phyloP scores from a whole-genome alignment of 2,797 vertebrate species.

The Gobio occitaniae region DNA sequence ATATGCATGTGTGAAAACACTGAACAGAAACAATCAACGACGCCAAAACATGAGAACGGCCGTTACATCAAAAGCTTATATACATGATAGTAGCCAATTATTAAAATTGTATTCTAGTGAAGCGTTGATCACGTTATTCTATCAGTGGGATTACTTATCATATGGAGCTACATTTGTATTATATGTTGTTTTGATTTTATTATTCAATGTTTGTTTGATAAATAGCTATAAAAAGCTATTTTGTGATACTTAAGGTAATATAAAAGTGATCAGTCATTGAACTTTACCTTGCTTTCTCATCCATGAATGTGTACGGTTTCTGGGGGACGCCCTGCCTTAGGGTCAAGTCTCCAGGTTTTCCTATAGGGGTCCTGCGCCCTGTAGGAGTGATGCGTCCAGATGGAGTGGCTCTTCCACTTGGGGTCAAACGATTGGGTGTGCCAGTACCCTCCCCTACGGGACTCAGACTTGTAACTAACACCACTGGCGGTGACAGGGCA shows the following conservation, averaged over 20 bases:
- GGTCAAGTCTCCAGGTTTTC: conserved; percentile 76
- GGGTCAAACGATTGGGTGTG: conserved; percentile 64
- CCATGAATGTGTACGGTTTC: conserved; percentile 98
- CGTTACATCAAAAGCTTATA: background rate
- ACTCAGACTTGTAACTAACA: conserved; percentile 81
- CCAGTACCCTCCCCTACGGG: conserved; percentile 75
- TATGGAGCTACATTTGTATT: background rate
- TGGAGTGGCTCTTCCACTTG: conserved; percentile 73
- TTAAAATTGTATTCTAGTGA: background rate
- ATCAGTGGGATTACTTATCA: background rate
- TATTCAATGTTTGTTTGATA: background rate
- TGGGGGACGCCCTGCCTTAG: conserved; percentile 93
- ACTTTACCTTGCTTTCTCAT: conserved; percentile 94
- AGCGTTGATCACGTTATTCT: background rate
- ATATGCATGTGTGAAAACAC: background rate
- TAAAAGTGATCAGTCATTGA: background rate
- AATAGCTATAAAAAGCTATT: background rate
- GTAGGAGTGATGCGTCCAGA: conserved; percentile 76
- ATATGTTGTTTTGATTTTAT: background rate
- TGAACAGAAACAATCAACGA: background rate
- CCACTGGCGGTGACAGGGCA: conserved; percentile 69
- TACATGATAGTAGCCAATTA: background rate
- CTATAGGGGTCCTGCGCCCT: conserved; percentile 76
- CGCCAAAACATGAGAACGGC: background rate
- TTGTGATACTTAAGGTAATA: background rate